Evolutionary conservation across 2,113 vertebrate species (phyloP), one percentile per base, ranked within the genome.

Genomic region (Tupaia chinensis): DNA sequence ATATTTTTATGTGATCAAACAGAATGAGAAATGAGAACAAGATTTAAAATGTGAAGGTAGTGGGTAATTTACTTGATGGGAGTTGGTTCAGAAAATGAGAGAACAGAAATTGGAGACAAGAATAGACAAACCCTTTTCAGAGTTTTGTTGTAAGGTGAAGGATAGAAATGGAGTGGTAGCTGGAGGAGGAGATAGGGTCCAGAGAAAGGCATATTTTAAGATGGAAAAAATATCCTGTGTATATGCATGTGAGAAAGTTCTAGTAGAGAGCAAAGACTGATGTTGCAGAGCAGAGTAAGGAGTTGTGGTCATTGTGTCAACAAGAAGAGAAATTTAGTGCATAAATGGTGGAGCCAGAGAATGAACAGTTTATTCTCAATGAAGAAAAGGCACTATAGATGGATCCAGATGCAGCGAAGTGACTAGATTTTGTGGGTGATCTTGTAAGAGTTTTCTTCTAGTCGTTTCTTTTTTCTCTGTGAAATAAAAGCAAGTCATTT

Each of bases 21-120:
- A 77, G 63, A 23, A 94, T 44, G 53, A 81, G 66, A 95, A 65
- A 72, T 83, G n/a, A 92, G 44, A 89, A 54, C 19, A 72, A 27
- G 60, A 80, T 76, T 66, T 72, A 72, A 92, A 91, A 68, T 56
- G 4, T 56, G 15, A 69, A 65, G 9, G 25, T 54, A 5, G 13
- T 29, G 25, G 27, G 58, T 83, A 27, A 79, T 7, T 87, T 66
- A 66, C 13, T n/a, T 79, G 60, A 10, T 60, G 27, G 8, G 16
- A 66, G 16, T 20, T 60, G 1, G 34, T 58, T 91, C 22, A 76
- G 68, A 74, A 73, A 70, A 15, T 27, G 68, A 7, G 70, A 92
- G 58, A 78, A 77, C 17, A 85, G 70, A 93, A 95, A 70, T 9
- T 76, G 32, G n/a, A 89, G n/a, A 79, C 9, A 20, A 69, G 25